These are phyloP conservation scores for Copsychus sechellarum DNA, from an alignment of 2,113 vertebrate genomes.

Conservation along the genomic window DNA sequence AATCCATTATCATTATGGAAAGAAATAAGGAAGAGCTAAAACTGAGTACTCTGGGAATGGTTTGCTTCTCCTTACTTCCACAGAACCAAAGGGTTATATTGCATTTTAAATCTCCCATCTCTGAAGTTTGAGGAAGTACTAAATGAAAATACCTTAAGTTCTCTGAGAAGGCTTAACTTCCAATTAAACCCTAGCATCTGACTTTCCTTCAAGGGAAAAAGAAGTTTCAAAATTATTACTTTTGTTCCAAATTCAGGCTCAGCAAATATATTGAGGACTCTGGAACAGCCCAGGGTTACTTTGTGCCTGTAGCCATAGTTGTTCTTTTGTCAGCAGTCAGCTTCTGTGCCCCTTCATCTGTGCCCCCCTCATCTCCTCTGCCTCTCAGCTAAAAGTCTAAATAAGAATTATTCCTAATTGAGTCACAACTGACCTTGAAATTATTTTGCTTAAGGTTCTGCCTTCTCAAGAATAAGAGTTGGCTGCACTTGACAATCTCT, in stretches of 20 bases:
- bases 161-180: background rate
- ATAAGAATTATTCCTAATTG: background rate
- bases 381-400: background rate
- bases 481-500: background rate
- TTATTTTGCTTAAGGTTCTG: conserved; percentile 5
- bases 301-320: background rate
- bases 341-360: background rate
- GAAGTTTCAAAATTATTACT: background rate
- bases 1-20: background rate
- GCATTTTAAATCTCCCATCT: background rate
- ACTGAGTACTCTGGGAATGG: background rate
- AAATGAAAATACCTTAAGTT: background rate
- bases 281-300: background rate
- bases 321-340: background rate
- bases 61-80: background rate
- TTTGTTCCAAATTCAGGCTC: background rate
- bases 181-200: background rate
- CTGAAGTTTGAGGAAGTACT: background rate
- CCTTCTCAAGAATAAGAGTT: background rate
- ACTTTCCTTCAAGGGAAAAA: background rate
- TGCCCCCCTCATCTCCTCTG: background rate
- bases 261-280: background rate
- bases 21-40: background rate
- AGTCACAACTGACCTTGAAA: background rate
- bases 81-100: background rate